A percentile compares a stretch with the other conserved stretches of the same genome.
Evolutionary conservation across 1,140 invertebrate genomes (phyloP).

Genomic region (Drosophila takahashii): DNA sequence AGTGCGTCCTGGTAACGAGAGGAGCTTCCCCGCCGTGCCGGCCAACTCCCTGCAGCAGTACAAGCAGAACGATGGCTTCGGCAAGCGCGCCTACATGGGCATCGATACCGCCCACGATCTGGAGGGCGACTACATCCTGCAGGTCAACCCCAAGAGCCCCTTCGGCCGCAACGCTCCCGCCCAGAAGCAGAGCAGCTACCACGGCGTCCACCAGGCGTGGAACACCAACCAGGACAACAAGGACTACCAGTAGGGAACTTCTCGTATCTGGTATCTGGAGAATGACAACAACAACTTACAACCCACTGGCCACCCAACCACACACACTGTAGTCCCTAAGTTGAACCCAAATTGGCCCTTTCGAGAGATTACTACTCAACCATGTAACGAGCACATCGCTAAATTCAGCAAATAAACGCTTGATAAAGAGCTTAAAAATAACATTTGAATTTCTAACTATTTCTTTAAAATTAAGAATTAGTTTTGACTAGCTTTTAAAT

Average conservation of each 20-base stretch:
- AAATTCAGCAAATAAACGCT: conserved; percentile 57
- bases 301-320: conserved; percentile 1
- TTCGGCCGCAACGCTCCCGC: conserved; percentile 78
- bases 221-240: conserved; percentile 46
- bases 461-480: no score
- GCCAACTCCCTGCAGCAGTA: conserved; percentile 76
- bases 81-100: conserved; percentile 81
- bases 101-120: conserved; percentile 67
- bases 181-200: conserved; percentile 69
- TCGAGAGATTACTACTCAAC: conserved; percentile 10
- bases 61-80: conserved; percentile 75
- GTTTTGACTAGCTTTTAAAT: no score
- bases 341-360: conserved; percentile 42
- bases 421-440: conserved; percentile 46
- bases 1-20: conserved; percentile 85
- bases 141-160: conserved; percentile 78
- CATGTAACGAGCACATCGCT: conserved; percentile 25
- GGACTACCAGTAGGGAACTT: conserved; percentile 29
- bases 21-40: conserved; percentile 72
- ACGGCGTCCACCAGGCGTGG: conserved; percentile 66
- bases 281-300: neutral
- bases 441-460: neutral
- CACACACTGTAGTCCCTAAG: conserved; percentile 38
- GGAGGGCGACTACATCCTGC: conserved; percentile 77
- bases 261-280: neutral